These are phyloP conservation scores for Drymonia ruficornis DNA, from an alignment of 2,888 invertebrate genomes.

Conservation along the genomic window DNA sequence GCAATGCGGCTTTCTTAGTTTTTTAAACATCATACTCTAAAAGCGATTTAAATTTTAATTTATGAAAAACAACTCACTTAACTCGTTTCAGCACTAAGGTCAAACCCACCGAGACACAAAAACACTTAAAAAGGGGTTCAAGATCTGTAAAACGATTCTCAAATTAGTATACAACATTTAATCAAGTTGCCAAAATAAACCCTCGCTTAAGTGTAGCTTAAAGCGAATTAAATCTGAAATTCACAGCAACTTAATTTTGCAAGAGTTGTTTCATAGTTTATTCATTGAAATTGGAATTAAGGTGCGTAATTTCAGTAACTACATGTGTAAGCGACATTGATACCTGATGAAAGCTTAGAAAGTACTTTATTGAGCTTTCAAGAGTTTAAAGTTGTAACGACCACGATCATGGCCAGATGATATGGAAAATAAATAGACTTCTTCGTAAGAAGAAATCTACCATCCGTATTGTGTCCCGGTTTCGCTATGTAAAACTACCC, in stretches of 20 bases:
- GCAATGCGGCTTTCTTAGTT: neutral
- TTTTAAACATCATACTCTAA: conserved; percentile 8
- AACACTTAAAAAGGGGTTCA: conserved; percentile 15
- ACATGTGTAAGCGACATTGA: neutral
- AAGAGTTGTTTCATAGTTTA: conserved; percentile 31
- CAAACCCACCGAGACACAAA: conserved; percentile 12
- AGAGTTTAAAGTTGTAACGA: too few relatives aligned
- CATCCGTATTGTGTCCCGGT: neutral
- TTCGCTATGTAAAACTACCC: conserved; percentile 28
- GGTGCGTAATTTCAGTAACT: neutral
- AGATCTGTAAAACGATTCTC: conserved; percentile 7
- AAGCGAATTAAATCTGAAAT: conserved; percentile 32
- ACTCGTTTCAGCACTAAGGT: neutral
- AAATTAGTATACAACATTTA: conserved; percentile 28
- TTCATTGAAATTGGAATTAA: conserved; percentile 27
- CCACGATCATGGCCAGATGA: too few relatives aligned
- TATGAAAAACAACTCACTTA: conserved; percentile 2
- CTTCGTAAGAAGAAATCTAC: neutral
- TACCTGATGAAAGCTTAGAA: neutral
- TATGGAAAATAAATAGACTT: too few relatives aligned
- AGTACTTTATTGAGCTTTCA: neutral
- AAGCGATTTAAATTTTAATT: conserved; percentile 27
- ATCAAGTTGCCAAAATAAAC: conserved; percentile 26
- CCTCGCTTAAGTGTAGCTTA: too few relatives aligned
- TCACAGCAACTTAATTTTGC: conserved; percentile 17